phyloP scores from a whole-genome alignment of 1,140 invertebrate species.

The Diprion similis region DNA sequence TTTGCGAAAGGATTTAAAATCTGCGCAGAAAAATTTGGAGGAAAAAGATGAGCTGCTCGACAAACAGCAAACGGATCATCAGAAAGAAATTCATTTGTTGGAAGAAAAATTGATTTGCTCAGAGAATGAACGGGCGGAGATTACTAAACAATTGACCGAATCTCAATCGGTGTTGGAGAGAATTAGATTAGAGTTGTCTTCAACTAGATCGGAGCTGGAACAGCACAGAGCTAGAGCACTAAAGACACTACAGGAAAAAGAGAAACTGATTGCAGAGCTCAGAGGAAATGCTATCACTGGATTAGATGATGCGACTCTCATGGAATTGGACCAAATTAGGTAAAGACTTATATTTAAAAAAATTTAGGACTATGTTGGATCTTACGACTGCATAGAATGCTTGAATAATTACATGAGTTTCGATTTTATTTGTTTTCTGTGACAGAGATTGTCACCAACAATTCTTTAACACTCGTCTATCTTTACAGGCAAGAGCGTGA shows the following conservation, averaged over 20 bases:
- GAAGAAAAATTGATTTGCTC: slow-evolving; percentile 48
- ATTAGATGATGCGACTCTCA: slow-evolving; percentile 51
- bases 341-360: slow-evolving; percentile 33
- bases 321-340: slow-evolving; percentile 62
- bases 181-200: slow-evolving; percentile 65
- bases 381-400: no score
- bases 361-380: neutral
- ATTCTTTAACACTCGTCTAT: neutral
- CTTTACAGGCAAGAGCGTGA: slow-evolving; percentile 66
- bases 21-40: slow-evolving; percentile 35
- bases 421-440: slow-evolving; percentile 15
- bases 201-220: slow-evolving; percentile 68
- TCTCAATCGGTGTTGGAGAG: slow-evolving; percentile 61
- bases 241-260: slow-evolving; percentile 79
- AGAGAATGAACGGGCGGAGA: slow-evolving; percentile 46
- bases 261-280: slow-evolving; percentile 74
- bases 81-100: slow-evolving; percentile 48
- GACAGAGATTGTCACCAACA: neutral
- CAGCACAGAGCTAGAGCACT: slow-evolving; percentile 77
- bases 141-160: slow-evolving; percentile 51
- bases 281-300: slow-evolving; percentile 53
- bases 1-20: slow-evolving; percentile 27
- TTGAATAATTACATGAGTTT: no score
- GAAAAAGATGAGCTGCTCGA: slow-evolving; percentile 43
- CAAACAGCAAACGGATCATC: slow-evolving; percentile 49